Evolutionary conservation across 2,888 invertebrate genomes (phyloP), one percentile per base, ranked within the genome.

Genomic region (Volucella inanis): DNA sequence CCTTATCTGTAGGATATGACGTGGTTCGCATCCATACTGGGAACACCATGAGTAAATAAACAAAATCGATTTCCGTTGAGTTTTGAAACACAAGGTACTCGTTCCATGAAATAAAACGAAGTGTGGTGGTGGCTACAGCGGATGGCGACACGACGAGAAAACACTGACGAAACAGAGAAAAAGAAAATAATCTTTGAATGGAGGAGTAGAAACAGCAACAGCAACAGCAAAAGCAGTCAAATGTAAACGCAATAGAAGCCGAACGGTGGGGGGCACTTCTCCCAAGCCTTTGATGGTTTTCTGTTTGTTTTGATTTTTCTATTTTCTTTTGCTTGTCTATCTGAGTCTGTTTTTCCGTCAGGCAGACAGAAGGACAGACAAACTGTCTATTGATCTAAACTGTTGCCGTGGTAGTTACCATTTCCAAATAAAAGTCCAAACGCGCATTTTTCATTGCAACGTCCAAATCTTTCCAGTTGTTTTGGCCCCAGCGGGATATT

Each of bases 61-160:
- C 80, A 85, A 85, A 84, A 85, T 85, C 84, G 84, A 85, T 85
- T 85, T 85, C 84, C 80, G 84, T 76, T 31, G 71, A 72, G 62
- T 38, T 77, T 71, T 52, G 52, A 61, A 50, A 47, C 54, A 64
- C 39, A 59, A 59, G 59, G 43, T 59, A 43, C 39, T 43, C 41
- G 6, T 31, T 14, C 50, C 4, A 14, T 15, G 14, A 0, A 2
- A 11, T 11, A 11, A 18, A 31, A n/a, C 12, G n/a, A 8, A 38
- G 0, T 38, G 31, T 2, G 8, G 31, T 55, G 57, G 68, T 57
- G 55, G 18, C n/a, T 45, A 55, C 68, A 15, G 11, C 47, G 41
- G 52, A 55, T 54, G 45, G 52, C 55, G 41, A 57, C 41, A 49
- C 14, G 45, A 14, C 47, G 15, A 31, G 47, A 31, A 70, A 70